These are phyloP conservation scores for Rhincodon typus DNA, from an alignment of 2,797 vertebrate genomes.

Conservation along the genomic window DNA sequence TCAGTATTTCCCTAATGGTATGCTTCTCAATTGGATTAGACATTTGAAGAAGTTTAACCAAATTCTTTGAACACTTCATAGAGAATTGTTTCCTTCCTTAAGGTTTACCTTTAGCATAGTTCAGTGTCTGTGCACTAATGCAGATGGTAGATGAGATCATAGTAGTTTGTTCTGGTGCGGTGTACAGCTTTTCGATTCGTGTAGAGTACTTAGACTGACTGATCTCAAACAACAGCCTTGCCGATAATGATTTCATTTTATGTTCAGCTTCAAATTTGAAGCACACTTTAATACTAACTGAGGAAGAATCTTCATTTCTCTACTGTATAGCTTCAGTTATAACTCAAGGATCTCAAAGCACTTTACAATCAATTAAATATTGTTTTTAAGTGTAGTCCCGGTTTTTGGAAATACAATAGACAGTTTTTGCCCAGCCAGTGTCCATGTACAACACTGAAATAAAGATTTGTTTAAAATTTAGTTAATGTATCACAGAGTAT, in stretches of 20 bases:
- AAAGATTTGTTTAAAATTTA: not conserved
- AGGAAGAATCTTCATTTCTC: not conserved
- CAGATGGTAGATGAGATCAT: not conserved
- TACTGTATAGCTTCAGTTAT: not conserved
- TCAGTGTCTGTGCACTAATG: not conserved
- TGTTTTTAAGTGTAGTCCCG: not conserved
- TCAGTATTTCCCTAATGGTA: not conserved
- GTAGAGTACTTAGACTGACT: not conserved
- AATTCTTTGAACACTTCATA: not conserved
- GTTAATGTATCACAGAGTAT: not conserved
- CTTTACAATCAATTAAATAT: not conserved
- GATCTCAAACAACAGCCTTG: not conserved
- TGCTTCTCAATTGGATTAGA: not conserved
- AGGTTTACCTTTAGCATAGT: slow-evolving; percentile 5
- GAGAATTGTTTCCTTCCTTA: not conserved
- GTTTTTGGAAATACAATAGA: not conserved
- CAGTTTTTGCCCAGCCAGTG: not conserved
- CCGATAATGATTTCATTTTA: not conserved
- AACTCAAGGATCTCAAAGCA: not conserved
- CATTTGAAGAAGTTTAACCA: not conserved
- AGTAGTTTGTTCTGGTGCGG: not conserved
- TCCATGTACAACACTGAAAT: not conserved
- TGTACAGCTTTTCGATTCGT: not conserved
- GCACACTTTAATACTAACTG: not conserved
- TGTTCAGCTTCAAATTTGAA: not conserved